Evolutionary conservation across 1,140 invertebrate genomes (phyloP).

Genomic region (Pogonognathellus flavescens): DNA sequence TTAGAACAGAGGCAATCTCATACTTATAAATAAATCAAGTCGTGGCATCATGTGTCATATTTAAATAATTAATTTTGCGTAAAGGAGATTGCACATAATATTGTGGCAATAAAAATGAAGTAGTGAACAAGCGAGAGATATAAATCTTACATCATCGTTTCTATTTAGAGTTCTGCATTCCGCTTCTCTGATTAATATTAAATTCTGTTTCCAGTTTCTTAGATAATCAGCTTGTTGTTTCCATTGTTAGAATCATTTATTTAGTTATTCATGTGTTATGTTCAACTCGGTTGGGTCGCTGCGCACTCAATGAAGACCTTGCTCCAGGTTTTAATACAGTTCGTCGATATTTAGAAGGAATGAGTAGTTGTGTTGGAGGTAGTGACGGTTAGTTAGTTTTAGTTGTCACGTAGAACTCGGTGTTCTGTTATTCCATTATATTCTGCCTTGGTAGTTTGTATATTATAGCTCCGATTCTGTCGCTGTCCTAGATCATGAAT

Average conservation of each 20-base stretch:
- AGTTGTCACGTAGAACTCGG: neutral
- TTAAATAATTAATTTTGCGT: too few relatives aligned
- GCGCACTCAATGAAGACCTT: neutral
- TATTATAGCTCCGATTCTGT: slow-evolving; percentile 32
- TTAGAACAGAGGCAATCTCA: too few relatives aligned
- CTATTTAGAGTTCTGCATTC: neutral
- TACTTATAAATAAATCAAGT: too few relatives aligned
- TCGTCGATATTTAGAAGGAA: too few relatives aligned
- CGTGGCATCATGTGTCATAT: too few relatives aligned
- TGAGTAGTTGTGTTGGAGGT: too few relatives aligned
- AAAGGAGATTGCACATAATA: too few relatives aligned
- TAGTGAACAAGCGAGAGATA: too few relatives aligned
- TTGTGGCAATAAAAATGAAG: too few relatives aligned
- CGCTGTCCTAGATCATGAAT: slow-evolving; percentile 32
- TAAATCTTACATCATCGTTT: too few relatives aligned
- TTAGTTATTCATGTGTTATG: neutral
- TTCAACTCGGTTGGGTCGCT: slow-evolving; percentile 1
- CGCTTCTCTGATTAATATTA: neutral
- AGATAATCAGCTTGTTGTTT: slow-evolving; percentile 17
- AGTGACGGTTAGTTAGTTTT: too few relatives aligned
- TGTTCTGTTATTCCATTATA: neutral
- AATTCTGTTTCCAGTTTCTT: neutral
- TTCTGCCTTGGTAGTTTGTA: neutral
- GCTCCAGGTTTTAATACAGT: neutral
- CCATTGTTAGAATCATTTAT: neutral